A percentile compares a stretch with the other conserved stretches of the same genome.
These are phyloP conservation scores for Danio rerio DNA, from an alignment of 2,113 vertebrate species.

Conservation along the genomic window GRCz12tu NC_133186.1:24035001-24035500, in stretches of 20 bases:
- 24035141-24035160: slow-evolving; percentile 74
- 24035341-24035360: slow-evolving; percentile 52
- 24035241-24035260: neutral
- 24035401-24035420: slow-evolving; percentile 48
- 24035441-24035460: slow-evolving; percentile 51
- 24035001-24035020: slow-evolving; percentile 99
- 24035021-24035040: slow-evolving; percentile 99
- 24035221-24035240: slow-evolving; percentile 53
- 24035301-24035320: slow-evolving; percentile 49
- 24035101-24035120: slow-evolving; percentile 43
- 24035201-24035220: slow-evolving; percentile 53
- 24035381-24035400: slow-evolving; percentile 43
- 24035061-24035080: slow-evolving; percentile 57
- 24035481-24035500: slow-evolving; percentile 35
- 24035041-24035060: slow-evolving; percentile 74
- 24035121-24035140: slow-evolving; percentile 71
- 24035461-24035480: slow-evolving; percentile 27
- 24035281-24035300: slow-evolving; percentile 44
- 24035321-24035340: slow-evolving; percentile 55
- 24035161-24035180: slow-evolving; percentile 63
- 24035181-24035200: slow-evolving; percentile 55
- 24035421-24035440: slow-evolving; percentile 58
- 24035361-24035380: slow-evolving; percentile 48
- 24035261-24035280: neutral
- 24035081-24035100: slow-evolving; percentile 23